A percentile compares a stretch with the other conserved stretches of the same genome.
These are phyloP conservation scores for Aurelia coerulea DNA, from an alignment of 30 jellyfish, hydroid and myxozoan species.

Conservation along the genomic window DNA sequence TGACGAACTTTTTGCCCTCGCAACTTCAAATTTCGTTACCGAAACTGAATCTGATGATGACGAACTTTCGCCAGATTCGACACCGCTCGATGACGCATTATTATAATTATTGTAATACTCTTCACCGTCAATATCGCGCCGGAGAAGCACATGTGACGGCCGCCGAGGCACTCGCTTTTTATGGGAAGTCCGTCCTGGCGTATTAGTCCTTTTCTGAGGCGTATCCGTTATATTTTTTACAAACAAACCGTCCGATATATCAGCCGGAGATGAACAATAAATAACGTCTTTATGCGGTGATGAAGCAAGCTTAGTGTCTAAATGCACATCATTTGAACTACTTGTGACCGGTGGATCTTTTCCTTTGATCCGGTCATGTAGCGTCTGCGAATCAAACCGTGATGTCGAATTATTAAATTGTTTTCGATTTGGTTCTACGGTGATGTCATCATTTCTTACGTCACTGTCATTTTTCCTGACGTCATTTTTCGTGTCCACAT, in stretches of 20 bases:
- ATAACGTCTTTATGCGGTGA: slow-evolving; percentile 67
- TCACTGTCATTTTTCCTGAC: not conserved
- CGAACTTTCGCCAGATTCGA: slow-evolving; percentile 90
- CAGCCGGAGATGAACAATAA: slow-evolving; percentile 75
- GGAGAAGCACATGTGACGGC: slow-evolving; percentile 62
- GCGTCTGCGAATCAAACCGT: slow-evolving; percentile 26
- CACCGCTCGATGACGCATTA: slow-evolving; percentile 89
- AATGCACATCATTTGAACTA: not conserved
- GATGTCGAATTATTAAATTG: slow-evolving; percentile 10
- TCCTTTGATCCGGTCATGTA: slow-evolving; percentile 32
- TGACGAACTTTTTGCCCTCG: slow-evolving; percentile 57
- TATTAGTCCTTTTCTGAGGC: slow-evolving; percentile 53
- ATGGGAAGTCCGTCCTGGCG: slow-evolving; percentile 44
- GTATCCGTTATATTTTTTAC: slow-evolving; percentile 39
- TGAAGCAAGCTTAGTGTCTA: not conserved
- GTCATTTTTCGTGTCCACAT: not conserved
- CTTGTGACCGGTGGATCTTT: slow-evolving; percentile 6
- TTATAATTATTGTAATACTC: slow-evolving; percentile 37
- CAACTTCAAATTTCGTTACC: slow-evolving; percentile 64
- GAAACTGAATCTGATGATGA: slow-evolving; percentile 83
- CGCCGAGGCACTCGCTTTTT: slow-evolving; percentile 64
- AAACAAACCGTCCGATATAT: slow-evolving; percentile 49
- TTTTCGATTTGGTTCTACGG: slow-evolving; percentile 9
- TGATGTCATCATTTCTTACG: slow-evolving; percentile 10
- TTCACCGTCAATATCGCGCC: slow-evolving; percentile 40